Base-by-base conservation (phyloP, 1,140 invertebrate genomes). In the Eupristina koningsbergeri region DNA sequence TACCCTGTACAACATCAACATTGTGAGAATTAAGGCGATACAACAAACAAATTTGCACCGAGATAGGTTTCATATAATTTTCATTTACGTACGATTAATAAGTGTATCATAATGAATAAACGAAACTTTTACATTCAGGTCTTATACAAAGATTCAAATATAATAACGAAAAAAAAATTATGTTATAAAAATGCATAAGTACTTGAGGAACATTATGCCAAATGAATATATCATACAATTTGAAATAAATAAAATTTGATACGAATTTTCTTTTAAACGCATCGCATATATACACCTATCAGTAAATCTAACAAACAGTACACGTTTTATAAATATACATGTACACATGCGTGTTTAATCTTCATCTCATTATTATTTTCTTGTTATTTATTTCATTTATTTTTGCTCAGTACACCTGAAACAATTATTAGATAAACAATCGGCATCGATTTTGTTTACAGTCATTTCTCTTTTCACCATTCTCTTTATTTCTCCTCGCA, bases 211-310 rank as follows among this genome's bases (percentile, higher is more conserved):
- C 45, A 78, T 78, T 45, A 64, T 64, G 64, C 22, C 29, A 61
- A 64, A 64, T 26, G 2, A 31, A 26, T 75, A 22, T 39, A 39
- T 61, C n/a, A 63, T 75, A 63, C 58, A 29, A 45, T 75, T 75
- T 63, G 39, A 64, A 81, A 81, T 81, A 82, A 82, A 82, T 75
- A 83, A 63, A 83, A 83, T 53, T 69, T 77, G 29, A 71, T 78
- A 77, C 75, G 47, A 53, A 83, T 78, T 76, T 22, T 53, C 26
- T 61, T 61, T 41, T 36, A 0, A 71, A 15, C 63, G 41, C 74
- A 26, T 34, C 74, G 61, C 22, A 34, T 83, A 77, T 71, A 41
- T 77, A 83, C 74, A 83, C 45, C 69, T 77, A 71, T 69, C 39
- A 41, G 41, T 83, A 53, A 69, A 69, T 83, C 75, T 83, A 78